Evolutionary conservation across 2,888 invertebrate genomes (phyloP), one percentile per base, ranked within the genome.

Genomic region (Idaea biselata): DNA sequence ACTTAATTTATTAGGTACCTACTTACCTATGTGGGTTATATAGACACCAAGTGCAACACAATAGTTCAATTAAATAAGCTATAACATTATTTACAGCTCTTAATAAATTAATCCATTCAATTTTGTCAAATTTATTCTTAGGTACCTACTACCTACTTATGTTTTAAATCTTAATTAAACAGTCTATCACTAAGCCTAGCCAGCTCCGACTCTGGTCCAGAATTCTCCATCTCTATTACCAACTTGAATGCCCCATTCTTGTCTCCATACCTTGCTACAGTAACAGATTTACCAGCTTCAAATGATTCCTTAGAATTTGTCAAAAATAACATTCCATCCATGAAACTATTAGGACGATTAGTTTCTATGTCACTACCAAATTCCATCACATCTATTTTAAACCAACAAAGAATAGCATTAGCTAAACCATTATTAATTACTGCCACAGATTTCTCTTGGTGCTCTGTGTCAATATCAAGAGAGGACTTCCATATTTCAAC

Each of bases 361-460:
- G 94, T 94, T 6, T 87, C 82, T 63, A 93, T 82, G 31, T 76
- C 81, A 18, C 80, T 78, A 25, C 44, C 25, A 84, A 61, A 61
- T 85, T 79, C 82, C 70, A 89, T 82, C 18, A 93, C 73, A 66
- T 92, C 86, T 58, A 94, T 82, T n/a, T 83, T 82, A 69, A 90
- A 94, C 94, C 94, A 94, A 70, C 93, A 93, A 18, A 94, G 78
- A 63, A 94, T 82, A 3, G 91, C 93, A 80, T 93, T 93, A 0
- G 89, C 84, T 57, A 75, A 63, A 0, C 94, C 94, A 63, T 80
- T 79, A 57, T 79, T 79, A 16, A 74, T 79, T 16, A 93, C 75
- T 8, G 79, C 79, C 16, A 88, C 73, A 59, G 75, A 76, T 4
- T 86, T 58, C 16, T 78, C 72, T 61, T 79, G 80, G 6, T 79